These are phyloP conservation scores for Apantesis nais DNA, from an alignment of 2,888 invertebrate species.

Conservation along the genomic window DNA sequence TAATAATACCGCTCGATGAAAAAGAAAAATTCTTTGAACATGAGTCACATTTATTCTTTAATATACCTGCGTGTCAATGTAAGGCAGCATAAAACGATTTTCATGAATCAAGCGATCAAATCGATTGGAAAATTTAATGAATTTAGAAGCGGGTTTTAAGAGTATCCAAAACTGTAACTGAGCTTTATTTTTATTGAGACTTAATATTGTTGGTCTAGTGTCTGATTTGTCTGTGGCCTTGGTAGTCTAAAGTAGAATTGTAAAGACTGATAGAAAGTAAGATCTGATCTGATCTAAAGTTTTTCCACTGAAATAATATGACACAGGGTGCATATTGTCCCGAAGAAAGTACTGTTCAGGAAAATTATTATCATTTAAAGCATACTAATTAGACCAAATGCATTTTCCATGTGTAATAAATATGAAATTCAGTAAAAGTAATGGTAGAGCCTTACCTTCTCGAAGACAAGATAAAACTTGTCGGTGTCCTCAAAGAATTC, in stretches of 20 bases:
- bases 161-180: background rate
- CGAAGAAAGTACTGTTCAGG: background rate
- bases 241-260: no score
- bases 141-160: background rate
- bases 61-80: slow-evolving; percentile 15
- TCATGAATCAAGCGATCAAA: background rate
- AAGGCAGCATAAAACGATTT: slow-evolving; percentile 12
- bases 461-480: slow-evolving; percentile 98
- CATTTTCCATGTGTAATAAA: background rate
- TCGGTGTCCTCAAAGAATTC: slow-evolving; percentile 99
- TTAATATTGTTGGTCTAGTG: background rate
- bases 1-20: slow-evolving; percentile 31
- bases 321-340: background rate
- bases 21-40: slow-evolving; percentile 30
- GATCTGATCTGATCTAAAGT: no score
- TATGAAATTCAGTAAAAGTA: slow-evolving; percentile 6
- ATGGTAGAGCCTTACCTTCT: slow-evolving; percentile 88
- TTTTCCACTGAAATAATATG: no score
- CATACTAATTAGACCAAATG: background rate
- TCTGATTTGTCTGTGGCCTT: background rate
- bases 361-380: background rate
- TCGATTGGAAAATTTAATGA: background rate
- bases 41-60: slow-evolving; percentile 43
- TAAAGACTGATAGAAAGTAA: no score
- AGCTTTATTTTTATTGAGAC: background rate